Base-by-base conservation (phyloP, 2,797 vertebrate genomes). In the Pygocentrus nattereri region DNA sequence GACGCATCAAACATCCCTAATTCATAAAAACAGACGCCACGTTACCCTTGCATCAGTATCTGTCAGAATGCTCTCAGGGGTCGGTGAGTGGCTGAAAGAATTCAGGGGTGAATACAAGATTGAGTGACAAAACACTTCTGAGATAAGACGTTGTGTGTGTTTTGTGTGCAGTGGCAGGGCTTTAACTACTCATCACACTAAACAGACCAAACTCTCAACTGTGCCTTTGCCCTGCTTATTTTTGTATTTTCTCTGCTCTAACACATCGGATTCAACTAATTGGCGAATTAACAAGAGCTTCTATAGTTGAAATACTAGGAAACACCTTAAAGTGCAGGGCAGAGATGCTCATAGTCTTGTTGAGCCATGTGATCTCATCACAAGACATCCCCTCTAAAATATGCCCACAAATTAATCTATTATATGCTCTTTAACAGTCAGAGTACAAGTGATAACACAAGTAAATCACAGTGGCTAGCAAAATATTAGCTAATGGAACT, bases 21-120 rank as follows among this genome's bases (percentile, higher is more conserved):
- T 76, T 82, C 72, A 84, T 67, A 47, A 83, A 76, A 84, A 72
- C 72, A 65, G 41, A 61, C 49, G 41, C 52, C 54, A 34, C 69
- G 49, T 49, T 74, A 67, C 44, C 41, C 30, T 38, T 71, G 65
- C 59, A 81, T 78, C 64, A 72, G 15, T 78, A 86, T 79, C 71
- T 83, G 25, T 16, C 34, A 31, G 27, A 64, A 54, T 70, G 58
- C 25, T 65, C 49, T 78, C 71, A 76, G 67, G 18, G 68, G 65
- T 65, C 78, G 62, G 21, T 8, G 38, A 61, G 52, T 61, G 49
- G 68, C 54, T 72, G 59, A 81, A 56, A 19, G 68, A 61, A 49
- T 83, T 79, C 30, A 65, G 68, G 47, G 44, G 18, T 47, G 25
- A 16, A 70, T 65, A 49, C 30, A 23, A 52, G 16, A 21, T 8